Percentiles rank a stretch among this genome's conserved stretches.
These are phyloP conservation scores for Bombyx huttoni DNA, from an alignment of 2,888 invertebrate genomes.

Conservation along the genomic window DNA sequence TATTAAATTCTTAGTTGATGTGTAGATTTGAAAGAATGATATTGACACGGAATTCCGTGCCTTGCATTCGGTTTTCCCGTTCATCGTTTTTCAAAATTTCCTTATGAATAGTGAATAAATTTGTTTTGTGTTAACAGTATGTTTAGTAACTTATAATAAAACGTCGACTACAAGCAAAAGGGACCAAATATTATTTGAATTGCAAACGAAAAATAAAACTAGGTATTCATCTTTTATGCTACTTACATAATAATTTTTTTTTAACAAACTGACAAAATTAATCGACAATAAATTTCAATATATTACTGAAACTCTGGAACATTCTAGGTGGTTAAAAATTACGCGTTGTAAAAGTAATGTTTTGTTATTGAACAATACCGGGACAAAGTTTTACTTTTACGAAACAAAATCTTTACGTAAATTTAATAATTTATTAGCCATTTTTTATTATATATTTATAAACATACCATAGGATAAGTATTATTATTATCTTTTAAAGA, in stretches of 20 bases:
- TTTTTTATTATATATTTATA: constrained; percentile 60
- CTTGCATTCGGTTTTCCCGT: constrained; percentile 36
- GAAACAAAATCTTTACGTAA: constrained; percentile 23
- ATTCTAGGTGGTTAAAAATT: constrained; percentile 51
- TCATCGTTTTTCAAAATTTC: constrained; percentile 22
- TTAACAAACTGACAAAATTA: constrained; percentile 59
- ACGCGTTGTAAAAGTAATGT: constrained; percentile 36
- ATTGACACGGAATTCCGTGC: neutral
- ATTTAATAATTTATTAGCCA: constrained; percentile 66
- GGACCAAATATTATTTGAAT: constrained; percentile 64
- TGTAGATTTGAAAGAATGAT: neutral
- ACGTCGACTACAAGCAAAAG: constrained; percentile 68
- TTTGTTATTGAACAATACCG: constrained; percentile 18
- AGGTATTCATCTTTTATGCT: constrained; percentile 6
- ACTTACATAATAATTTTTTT: constrained; percentile 34
- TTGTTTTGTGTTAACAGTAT: constrained; percentile 36
- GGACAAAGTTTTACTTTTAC: constrained; percentile 36
- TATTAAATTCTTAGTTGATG: constrained; percentile 2
- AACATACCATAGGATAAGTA: constrained; percentile 71
- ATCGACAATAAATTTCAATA: constrained; percentile 22
- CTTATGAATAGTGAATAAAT: constrained; percentile 47
- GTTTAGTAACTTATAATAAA: constrained; percentile 37
- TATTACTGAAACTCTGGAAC: constrained; percentile 33
- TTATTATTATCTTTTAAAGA: constrained; percentile 67
- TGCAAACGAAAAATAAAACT: constrained; percentile 21